phyloP scores from a whole-genome alignment of 2,797 vertebrate genomes.

The Peromyscus attwateri region DNA sequence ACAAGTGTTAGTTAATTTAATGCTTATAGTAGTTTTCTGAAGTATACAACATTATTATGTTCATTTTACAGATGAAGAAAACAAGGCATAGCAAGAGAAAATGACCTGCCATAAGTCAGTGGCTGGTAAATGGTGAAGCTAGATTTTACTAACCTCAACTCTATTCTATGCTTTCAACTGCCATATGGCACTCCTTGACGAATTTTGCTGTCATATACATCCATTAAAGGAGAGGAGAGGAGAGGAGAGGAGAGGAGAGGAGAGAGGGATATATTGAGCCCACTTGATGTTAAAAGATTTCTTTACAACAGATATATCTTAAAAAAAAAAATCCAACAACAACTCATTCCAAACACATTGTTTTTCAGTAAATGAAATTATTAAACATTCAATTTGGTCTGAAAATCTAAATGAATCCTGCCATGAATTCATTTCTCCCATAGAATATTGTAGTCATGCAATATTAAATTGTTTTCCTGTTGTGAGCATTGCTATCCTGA shows the following conservation, averaged over 20 bases:
- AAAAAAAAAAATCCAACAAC: too few relatives aligned
- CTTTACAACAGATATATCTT: neutral
- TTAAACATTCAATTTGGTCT: constrained; percentile 6
- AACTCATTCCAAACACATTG: neutral
- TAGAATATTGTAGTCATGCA: constrained; percentile 29
- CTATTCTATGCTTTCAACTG: neutral
- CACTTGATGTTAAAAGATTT: constrained; percentile 6
- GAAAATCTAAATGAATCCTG: constrained; percentile 9
- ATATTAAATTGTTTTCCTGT: constrained; percentile 38
- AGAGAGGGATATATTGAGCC: neutral
- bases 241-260: neutral
- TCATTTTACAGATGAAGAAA: constrained; percentile 63
- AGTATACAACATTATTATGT: neutral
- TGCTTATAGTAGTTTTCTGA: constrained; percentile 49
- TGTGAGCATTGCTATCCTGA: constrained; percentile 42
- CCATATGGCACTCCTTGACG: neutral
- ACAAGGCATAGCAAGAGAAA: constrained; percentile 42
- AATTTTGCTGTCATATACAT: neutral
- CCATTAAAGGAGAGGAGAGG: neutral
- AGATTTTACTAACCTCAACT: neutral
- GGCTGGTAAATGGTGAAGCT: neutral
- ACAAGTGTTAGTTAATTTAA: constrained; percentile 40
- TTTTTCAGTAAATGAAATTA: constrained; percentile 14
- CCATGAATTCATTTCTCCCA: constrained; percentile 9
- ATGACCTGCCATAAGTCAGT: neutral